Evolutionary conservation across 2,888 invertebrate genomes (phyloP).

Genomic region (Rhopalosiphum nymphaeae): DNA sequence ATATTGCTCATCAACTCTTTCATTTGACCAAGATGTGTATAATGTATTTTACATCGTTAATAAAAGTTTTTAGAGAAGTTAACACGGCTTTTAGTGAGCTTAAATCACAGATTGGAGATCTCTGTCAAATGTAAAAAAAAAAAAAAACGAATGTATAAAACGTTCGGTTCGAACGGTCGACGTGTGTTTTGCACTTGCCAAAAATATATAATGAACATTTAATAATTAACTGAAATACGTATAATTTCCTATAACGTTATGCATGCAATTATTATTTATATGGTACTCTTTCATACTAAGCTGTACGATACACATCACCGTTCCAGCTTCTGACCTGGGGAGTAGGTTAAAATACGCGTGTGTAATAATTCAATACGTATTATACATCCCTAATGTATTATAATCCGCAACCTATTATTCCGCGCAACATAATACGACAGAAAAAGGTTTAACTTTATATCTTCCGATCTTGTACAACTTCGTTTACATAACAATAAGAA

Average conservation of each 20-base stretch:
- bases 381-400: not conserved
- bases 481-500: slow-evolving; percentile 33
- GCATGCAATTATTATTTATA: not conserved
- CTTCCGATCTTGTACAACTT: not conserved
- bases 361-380: not conserved
- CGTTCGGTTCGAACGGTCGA: not conserved
- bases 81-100: not conserved
- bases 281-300: not conserved
- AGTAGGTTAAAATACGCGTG: not conserved
- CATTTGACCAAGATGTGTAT: not conserved
- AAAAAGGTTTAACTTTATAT: not conserved
- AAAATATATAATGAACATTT: not conserved
- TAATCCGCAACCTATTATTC: not conserved
- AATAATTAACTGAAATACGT: not conserved
- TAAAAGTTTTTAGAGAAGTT: not conserved
- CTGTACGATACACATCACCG: not conserved
- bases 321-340: not conserved
- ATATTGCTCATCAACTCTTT: not conserved
- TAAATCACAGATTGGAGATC: not conserved
- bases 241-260: not conserved
- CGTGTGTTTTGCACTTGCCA: not conserved
- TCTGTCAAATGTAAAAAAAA: not conserved
- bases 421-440: not conserved
- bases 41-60: not conserved
- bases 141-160: not conserved